Conservation (phyloP, 2,113 vertebrate species). For the Spheniscus mendiculus region DNA sequence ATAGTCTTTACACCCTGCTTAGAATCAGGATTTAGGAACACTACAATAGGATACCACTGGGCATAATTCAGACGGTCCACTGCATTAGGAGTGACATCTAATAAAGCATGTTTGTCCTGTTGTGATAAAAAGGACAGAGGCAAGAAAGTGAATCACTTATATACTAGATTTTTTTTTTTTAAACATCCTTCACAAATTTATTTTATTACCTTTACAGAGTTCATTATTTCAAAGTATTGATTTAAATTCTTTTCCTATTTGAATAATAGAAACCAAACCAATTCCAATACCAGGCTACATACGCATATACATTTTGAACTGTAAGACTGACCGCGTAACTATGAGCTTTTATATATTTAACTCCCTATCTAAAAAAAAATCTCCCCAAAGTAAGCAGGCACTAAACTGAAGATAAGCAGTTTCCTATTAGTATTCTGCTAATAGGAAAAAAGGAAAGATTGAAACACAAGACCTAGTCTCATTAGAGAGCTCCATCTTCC, state of each 20-base stretch:
- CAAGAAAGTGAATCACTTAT: not conserved
- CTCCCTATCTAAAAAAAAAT: not conserved
- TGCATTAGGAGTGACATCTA: conserved; percentile 98
- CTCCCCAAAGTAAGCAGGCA: not conserved
- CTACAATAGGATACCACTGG: conserved; percentile 99
- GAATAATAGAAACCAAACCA: not conserved
- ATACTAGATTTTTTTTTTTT: too few relatives aligned
- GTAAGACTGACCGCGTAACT: not conserved
- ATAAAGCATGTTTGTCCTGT: conserved; percentile 95
- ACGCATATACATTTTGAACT: not conserved
- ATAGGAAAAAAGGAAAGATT: not conserved
- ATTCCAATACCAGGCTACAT: not conserved
- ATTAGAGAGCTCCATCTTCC: not conserved
- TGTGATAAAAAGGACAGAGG: not conserved
- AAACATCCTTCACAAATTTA: not conserved
- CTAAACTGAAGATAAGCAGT: not conserved
- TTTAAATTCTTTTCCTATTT: not conserved
- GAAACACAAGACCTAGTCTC: not conserved
- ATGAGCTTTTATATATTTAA: not conserved
- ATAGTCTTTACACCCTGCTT: conserved; percentile 99
- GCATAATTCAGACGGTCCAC: conserved; percentile 98
- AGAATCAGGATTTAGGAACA: conserved; percentile 96
- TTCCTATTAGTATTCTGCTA: not conserved
- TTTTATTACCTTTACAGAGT: not conserved
- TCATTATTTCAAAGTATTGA: not conserved